Conservation (phyloP, 2,797 vertebrate genomes). For the Balearica regulorum region DNA sequence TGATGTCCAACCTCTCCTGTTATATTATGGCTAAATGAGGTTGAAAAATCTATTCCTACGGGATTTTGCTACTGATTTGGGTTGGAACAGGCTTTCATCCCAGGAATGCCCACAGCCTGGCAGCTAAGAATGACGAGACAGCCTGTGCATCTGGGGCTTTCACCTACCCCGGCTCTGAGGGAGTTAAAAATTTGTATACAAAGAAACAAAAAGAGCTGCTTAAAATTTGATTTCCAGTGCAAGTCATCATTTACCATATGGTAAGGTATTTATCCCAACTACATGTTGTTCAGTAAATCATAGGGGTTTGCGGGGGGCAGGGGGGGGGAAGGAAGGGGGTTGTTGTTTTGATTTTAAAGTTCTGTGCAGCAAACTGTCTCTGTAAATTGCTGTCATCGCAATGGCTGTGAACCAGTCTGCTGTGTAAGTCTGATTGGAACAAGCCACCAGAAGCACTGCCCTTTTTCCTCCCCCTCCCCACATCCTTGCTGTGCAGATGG, state of each 20-base stretch:
- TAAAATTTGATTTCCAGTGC: slow-evolving; percentile 28
- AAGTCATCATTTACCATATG: slow-evolving; percentile 58
- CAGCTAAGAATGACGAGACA: background rate
- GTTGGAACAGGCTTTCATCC: background rate
- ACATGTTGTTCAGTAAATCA: slow-evolving; percentile 11
- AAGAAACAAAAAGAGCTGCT: slow-evolving; percentile 9
- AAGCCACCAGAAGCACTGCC: background rate
- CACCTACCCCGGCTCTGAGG: background rate
- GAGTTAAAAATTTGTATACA: slow-evolving; percentile 22
- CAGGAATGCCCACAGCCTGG: background rate
- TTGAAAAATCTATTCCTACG: background rate
- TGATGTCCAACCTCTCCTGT: background rate
- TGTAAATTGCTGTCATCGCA: background rate
- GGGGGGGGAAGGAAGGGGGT: background rate
- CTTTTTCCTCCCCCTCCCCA: background rate
- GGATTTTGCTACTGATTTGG: background rate
- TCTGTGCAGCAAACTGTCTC: background rate
- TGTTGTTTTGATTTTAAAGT: slow-evolving; percentile 43
- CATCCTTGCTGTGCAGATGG: background rate
- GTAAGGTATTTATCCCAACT: slow-evolving; percentile 37
- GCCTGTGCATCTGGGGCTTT: background rate
- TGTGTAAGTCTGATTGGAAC: background rate
- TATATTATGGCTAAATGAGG: background rate
- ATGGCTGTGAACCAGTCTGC: background rate
- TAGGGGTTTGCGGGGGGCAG: background rate